A percentile compares a stretch with the other conserved stretches of the same genome.
Conservation (phyloP, 1,140 invertebrate genomes). For the Cecropterus lyciades region DNA sequence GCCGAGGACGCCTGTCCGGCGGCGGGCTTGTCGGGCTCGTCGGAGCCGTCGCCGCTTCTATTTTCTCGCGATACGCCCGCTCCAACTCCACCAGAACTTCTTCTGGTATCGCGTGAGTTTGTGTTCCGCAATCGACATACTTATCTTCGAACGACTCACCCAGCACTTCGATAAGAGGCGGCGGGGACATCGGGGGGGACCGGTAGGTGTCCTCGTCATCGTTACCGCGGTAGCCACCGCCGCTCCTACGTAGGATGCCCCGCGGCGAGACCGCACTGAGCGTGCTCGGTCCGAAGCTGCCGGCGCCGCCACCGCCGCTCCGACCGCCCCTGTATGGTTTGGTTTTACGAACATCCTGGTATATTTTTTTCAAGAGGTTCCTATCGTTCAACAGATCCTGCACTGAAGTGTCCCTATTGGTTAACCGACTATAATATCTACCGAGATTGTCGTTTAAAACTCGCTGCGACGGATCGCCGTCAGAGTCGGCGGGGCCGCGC, state of each 20-base stretch:
- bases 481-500: constrained; percentile 51
- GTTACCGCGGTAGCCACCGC: constrained; percentile 57
- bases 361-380: constrained; percentile 88
- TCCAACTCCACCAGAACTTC: constrained; percentile 82
- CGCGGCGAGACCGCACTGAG: constrained; percentile 61
- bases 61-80: constrained; percentile 64
- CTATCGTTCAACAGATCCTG: constrained; percentile 89
- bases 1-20: constrained; percentile 76
- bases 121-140: constrained; percentile 83
- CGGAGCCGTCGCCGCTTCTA: constrained; percentile 61
- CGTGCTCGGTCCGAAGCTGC: constrained; percentile 46
- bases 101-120: constrained; percentile 86
- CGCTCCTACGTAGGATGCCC: constrained; percentile 60
- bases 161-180: constrained; percentile 88
- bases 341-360: constrained; percentile 89
- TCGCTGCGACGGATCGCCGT: constrained; percentile 85
- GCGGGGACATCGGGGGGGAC: constrained; percentile 83
- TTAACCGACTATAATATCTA: constrained; percentile 87
- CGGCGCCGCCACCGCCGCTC: constrained; percentile 59
- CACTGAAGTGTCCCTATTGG: constrained; percentile 88
- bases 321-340: constrained; percentile 86
- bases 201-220: constrained; percentile 69
- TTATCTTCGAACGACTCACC: constrained; percentile 85
- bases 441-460: constrained; percentile 87
- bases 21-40: constrained; percentile 67